Conservation (phyloP, 1,140 invertebrate genomes). For the Drosophila subpulchrella region DNA sequence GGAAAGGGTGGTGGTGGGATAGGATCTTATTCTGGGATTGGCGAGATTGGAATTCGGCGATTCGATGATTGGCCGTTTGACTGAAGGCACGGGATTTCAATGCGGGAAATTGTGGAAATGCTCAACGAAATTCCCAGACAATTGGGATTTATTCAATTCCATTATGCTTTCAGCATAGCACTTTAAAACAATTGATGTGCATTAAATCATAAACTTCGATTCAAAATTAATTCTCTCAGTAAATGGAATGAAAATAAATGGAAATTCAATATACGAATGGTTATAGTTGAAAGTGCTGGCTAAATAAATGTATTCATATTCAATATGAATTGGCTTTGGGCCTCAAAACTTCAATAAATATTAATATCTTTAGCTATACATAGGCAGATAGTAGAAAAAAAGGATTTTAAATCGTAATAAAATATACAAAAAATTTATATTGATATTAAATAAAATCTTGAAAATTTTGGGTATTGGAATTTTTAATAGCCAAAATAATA, state of each 20-base stretch:
- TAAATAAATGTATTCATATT: slow-evolving; percentile 15
- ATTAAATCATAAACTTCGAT: slow-evolving; percentile 7
- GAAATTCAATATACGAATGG: not conserved
- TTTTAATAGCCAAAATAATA: not conserved
- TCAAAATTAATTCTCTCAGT: not conserved
- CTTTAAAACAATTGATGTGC: slow-evolving; percentile 2
- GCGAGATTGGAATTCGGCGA: slow-evolving; percentile 45
- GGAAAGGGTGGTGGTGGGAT: not conserved
- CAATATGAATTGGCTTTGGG: not conserved
- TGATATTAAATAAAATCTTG: no score
- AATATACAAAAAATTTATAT: no score
- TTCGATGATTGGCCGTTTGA: slow-evolving; percentile 56
- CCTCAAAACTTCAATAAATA: not conserved
- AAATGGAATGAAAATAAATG: not conserved
- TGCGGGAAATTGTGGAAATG: slow-evolving; percentile 20
- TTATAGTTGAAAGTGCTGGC: slow-evolving; percentile 5
- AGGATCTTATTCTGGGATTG: slow-evolving; percentile 3
- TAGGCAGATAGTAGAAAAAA: no score
- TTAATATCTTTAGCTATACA: no score
- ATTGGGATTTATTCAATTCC: slow-evolving; percentile 18
- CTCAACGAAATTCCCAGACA: slow-evolving; percentile 4
- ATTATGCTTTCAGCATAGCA: slow-evolving; percentile 7
- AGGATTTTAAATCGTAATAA: no score
- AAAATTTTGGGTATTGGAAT: not conserved
- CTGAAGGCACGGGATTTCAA: slow-evolving; percentile 14